Evolutionary conservation across 1,140 invertebrate genomes (phyloP).

Genomic region (Atta cephalotes): DNA sequence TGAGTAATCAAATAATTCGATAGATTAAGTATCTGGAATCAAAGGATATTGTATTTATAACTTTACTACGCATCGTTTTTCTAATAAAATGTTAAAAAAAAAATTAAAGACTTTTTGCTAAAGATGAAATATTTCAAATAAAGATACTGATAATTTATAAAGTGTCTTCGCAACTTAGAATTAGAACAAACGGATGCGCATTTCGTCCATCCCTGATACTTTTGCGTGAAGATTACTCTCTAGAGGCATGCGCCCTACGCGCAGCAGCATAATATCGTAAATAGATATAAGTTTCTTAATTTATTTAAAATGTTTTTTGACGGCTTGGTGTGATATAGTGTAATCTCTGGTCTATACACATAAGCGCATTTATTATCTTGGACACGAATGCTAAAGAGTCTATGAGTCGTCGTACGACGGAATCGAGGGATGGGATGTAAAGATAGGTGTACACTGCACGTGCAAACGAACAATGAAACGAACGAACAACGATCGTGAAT

Average conservation of each 20-base stretch:
- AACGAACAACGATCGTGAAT: background rate
- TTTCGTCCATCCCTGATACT: conserved; percentile 79
- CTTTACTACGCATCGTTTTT: background rate
- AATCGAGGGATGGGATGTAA: conserved; percentile 68
- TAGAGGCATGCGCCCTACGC: conserved; percentile 81
- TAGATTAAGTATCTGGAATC: background rate
- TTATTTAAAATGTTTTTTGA: conserved; percentile 76
- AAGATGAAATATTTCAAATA: background rate
- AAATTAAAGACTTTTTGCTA: background rate
- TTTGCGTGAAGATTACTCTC: conserved; percentile 78
- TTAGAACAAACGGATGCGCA: conserved; percentile 35
- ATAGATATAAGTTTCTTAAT: conserved; percentile 80
- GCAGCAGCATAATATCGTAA: conserved; percentile 82
- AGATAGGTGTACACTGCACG: conserved; percentile 22
- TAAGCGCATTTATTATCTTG: conserved; percentile 84
- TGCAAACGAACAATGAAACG: conserved; percentile 4
- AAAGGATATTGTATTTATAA: background rate
- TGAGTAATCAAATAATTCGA: background rate
- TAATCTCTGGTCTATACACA: conserved; percentile 82
- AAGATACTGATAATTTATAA: conserved; percentile 5
- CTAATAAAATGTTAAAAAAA: background rate
- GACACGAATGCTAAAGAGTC: conserved; percentile 82
- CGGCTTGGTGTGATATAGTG: conserved; percentile 78
- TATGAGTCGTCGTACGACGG: conserved; percentile 73
- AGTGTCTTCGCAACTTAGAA: background rate